Conservation (phyloP, 2,888 invertebrate genomes). For the Xylota segnis region DNA sequence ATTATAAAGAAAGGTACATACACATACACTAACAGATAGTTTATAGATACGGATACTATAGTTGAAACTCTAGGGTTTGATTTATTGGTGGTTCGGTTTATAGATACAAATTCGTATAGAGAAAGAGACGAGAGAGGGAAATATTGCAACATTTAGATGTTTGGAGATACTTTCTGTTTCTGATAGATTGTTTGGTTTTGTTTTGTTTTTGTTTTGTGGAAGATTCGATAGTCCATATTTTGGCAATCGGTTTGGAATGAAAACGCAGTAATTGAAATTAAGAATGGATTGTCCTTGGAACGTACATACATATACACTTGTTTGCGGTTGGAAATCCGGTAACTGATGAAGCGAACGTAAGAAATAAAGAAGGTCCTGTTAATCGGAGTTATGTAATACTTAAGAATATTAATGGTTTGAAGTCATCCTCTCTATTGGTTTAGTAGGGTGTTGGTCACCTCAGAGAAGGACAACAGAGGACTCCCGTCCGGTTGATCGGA, state of each 20-base stretch:
- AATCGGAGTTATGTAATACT: conserved; percentile 29
- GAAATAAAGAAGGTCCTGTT: conserved; percentile 11
- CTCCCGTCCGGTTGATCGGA: conserved; percentile 87
- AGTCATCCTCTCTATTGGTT: conserved; percentile 85
- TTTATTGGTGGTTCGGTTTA: conserved; percentile 69
- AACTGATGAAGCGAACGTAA: conserved; percentile 25
- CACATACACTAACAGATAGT: conserved; percentile 57
- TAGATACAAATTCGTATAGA: conserved; percentile 57
- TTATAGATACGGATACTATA: conserved; percentile 67
- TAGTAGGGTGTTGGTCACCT: conserved; percentile 91
- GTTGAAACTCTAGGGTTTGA: conserved; percentile 71
- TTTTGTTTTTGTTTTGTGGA: conserved; percentile 80
- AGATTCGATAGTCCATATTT: conserved; percentile 84
- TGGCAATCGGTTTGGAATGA: conserved; percentile 81
- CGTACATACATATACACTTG: neutral
- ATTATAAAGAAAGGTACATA: conserved; percentile 34
- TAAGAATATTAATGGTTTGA: conserved; percentile 17
- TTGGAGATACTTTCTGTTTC: conserved; percentile 50
- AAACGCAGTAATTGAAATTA: conserved; percentile 17
- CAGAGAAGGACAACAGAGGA: conserved; percentile 91
- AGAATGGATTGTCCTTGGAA: neutral
- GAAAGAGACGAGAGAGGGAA: conserved; percentile 15
- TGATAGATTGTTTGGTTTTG: conserved; percentile 53
- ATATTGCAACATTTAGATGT: conserved; percentile 68
- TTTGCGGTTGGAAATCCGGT: conserved; percentile 15